Base-by-base conservation (phyloP, 2,888 invertebrate genomes). In the Tribolium freemani region DNA sequence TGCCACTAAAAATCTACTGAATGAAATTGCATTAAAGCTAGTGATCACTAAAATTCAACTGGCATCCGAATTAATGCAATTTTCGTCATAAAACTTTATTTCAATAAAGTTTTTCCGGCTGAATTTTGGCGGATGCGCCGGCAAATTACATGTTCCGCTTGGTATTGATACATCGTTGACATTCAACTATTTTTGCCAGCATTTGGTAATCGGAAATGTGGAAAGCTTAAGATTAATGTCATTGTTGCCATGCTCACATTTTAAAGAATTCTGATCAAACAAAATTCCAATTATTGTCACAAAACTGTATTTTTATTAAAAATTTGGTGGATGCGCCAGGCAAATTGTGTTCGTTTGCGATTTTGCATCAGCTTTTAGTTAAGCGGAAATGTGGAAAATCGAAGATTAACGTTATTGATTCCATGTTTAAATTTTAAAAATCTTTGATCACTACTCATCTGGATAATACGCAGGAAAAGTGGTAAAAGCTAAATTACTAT, bases 401-500 rank as follows among this genome's bases (percentile, higher is more conserved):
- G 2, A n/a, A 38, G 6, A 38, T 3, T 6, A n/a, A 5, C 3
- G 38, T n/a, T 5, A 26, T 3, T 26, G n/a, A 38, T 9, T 38
- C n/a, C n/a, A n/a, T 38, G 38, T 38, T 31, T 9, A 38, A n/a
- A 38, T 38, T 38, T 38, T 3, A 8, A 38, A 38, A 8, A 38
- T 5, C 8, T 38, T 38, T 8, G 38, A 38, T 38, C 38, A 38
- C 38, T 38, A 38, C 38, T 38, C 38, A 38, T 38, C 38, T n/a
- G 38, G 38, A 3, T 38, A 38, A 38, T 38, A 38, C 5, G 38
- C 8, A 38, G 38, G 10, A 61, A 61, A 61, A 46, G 64, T 54
- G 64, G 44, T 64, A 64, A 64, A 53, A 54, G 44, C 45, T 31
- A 54, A 64, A 64, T 64, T 53, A 64, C 53, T 63, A 70, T 69